Evolutionary conservation across 1,140 invertebrate species (phyloP), one percentile per base, ranked within the genome.

Genomic region (Theocolax elegans): DNA sequence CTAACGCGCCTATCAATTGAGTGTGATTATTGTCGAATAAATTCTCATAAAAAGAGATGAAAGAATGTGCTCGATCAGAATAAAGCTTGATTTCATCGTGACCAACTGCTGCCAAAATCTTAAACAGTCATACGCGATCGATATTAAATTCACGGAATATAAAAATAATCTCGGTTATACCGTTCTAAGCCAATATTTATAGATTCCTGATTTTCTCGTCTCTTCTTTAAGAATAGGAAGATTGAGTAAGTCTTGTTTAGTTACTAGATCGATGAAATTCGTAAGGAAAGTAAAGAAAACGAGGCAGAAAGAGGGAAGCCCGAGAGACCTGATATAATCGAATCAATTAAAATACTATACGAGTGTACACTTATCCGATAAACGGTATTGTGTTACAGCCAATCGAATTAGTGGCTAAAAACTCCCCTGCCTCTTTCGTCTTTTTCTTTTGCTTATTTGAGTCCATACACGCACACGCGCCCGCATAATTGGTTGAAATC

Each of bases 321-420:
- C 46, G 69, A 78, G 70, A 66, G 25, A 29, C 64, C 72, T 72
- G 4, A 35, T 35, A 75, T 79, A 80, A 81, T 84, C 76, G 74
- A 81, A 83, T 80, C 75, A 80, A 79, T 80, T 77, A 77, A 80
- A 83, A 82, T 78, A 76, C 72, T 77, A 51, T 68, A 51, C 64
- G 48, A 53, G 31, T 15, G 68, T 56, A 68, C 74, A 77, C 74
- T 80, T 75, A 82, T 81, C 76, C 77, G 79, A 80, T 82, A 81
- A 82, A 80, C 68, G 76, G 74, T 51, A 76, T 77, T 73, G 74
- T 74, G 74, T 78, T 75, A 72, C 73, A 73, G 75, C 77, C 74
- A 78, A 81, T 80, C 75, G 75, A 75, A 77, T 82, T 77, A 78
- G 72, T 63, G 60, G 64, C 66, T 72, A 71, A 69, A 59, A 72